These are phyloP conservation scores for Labeo rohita DNA, from an alignment of 2,113 vertebrate species.

Conservation along the genomic window DNA sequence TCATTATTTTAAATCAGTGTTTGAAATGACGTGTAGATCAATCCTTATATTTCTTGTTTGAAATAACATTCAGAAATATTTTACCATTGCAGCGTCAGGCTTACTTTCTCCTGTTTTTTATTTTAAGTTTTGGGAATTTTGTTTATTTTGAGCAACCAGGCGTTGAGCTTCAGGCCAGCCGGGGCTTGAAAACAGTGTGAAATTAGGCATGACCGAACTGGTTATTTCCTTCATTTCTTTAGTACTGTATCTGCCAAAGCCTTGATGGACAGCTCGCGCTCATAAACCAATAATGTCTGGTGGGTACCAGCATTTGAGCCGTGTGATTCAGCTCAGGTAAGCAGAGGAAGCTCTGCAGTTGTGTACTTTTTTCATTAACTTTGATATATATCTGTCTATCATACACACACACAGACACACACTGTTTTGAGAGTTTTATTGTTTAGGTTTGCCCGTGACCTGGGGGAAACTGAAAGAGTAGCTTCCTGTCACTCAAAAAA, in stretches of 20 bases:
- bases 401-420: slow-evolving; percentile 34
- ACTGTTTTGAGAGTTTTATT: slow-evolving; percentile 52
- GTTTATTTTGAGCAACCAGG: neutral
- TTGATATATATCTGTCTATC: slow-evolving; percentile 25
- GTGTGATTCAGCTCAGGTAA: slow-evolving; percentile 10
- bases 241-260: slow-evolving; percentile 25
- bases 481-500: slow-evolving; percentile 70
- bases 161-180: slow-evolving; percentile 1
- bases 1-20: no score
- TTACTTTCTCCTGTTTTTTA: neutral
- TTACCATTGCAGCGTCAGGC: neutral
- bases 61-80: neutral
- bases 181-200: neutral
- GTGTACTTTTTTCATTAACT: slow-evolving; percentile 26
- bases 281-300: slow-evolving; percentile 21
- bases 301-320: neutral
- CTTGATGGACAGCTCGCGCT: neutral
- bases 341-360: neutral
- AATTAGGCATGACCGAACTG: slow-evolving; percentile 9
- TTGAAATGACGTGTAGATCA: neutral
- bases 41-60: neutral
- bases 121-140: neutral
- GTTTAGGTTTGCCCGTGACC: slow-evolving; percentile 63
- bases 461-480: slow-evolving; percentile 57
- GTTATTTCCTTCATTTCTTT: slow-evolving; percentile 12